Conservation (phyloP, 2,113 vertebrate species). For the Rhynchomys soricoides region DNA sequence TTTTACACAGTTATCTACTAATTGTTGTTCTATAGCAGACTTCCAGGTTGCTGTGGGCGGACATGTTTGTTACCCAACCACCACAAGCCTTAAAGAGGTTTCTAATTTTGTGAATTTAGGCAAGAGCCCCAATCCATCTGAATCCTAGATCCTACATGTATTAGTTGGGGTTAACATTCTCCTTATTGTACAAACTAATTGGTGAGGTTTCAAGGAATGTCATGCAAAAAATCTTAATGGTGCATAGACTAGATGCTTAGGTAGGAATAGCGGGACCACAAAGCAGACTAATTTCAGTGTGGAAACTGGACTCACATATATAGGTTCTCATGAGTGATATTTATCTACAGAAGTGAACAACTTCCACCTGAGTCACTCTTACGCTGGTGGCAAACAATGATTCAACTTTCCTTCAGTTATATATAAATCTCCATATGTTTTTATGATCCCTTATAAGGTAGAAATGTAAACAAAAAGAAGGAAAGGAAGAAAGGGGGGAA, state of each 20-base stretch:
- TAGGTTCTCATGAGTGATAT: background rate
- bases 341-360: background rate
- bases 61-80: background rate
- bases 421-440: background rate
- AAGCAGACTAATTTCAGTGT: background rate
- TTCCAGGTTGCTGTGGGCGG: background rate
- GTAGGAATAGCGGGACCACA: background rate
- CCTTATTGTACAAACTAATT: background rate
- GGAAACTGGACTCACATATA: background rate
- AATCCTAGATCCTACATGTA: background rate
- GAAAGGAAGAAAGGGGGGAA: background rate
- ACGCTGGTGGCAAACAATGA: conserved; percentile 15
- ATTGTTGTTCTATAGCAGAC: background rate
- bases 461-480: background rate
- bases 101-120: background rate
- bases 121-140: background rate
- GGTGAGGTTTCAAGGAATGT: background rate
- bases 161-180: background rate
- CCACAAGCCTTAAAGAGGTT: background rate
- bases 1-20: background rate
- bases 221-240: background rate
- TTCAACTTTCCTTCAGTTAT: conserved; percentile 34
- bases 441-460: conserved; percentile 35
- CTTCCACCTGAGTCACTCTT: conserved; percentile 49
- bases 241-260: background rate